Evolutionary conservation across 2,113 vertebrate genomes (phyloP).

Genomic region (Vulpes vulpes): DNA sequence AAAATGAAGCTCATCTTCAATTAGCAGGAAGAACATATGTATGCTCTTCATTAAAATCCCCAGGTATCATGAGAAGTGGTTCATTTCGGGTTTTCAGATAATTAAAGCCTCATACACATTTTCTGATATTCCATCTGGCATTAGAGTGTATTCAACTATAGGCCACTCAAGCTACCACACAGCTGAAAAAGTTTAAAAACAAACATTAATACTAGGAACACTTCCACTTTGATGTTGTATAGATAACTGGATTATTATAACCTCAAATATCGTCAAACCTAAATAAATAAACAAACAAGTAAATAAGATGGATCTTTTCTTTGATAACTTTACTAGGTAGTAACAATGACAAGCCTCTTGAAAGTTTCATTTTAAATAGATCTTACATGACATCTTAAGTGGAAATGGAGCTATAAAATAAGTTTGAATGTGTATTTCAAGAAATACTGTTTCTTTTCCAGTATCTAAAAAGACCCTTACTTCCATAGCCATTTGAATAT

Average conservation of each 20-base stretch:
- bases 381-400: background rate
- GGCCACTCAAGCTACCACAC: slow-evolving; percentile 76
- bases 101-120: slow-evolving; percentile 86
- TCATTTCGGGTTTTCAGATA: slow-evolving; percentile 88
- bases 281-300: slow-evolving; percentile 16
- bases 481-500: background rate
- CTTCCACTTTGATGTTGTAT: slow-evolving; percentile 62
- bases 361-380: slow-evolving; percentile 39
- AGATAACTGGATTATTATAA: slow-evolving; percentile 59
- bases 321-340: background rate
- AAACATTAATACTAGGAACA: slow-evolving; percentile 74
- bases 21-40: slow-evolving; percentile 89
- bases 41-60: slow-evolving; percentile 88
- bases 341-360: slow-evolving; percentile 9
- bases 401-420: background rate
- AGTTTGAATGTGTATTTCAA: background rate
- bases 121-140: slow-evolving; percentile 86
- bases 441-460: background rate
- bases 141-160: slow-evolving; percentile 81
- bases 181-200: slow-evolving; percentile 82
- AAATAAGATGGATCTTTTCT: background rate
- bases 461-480: rapidly evolving
- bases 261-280: slow-evolving; percentile 24
- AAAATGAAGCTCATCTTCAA: slow-evolving; percentile 89
- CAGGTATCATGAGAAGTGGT: slow-evolving; percentile 83